Evolutionary conservation across 2,797 vertebrate genomes (phyloP).

Genomic region (Glyptemys insculpta): DNA sequence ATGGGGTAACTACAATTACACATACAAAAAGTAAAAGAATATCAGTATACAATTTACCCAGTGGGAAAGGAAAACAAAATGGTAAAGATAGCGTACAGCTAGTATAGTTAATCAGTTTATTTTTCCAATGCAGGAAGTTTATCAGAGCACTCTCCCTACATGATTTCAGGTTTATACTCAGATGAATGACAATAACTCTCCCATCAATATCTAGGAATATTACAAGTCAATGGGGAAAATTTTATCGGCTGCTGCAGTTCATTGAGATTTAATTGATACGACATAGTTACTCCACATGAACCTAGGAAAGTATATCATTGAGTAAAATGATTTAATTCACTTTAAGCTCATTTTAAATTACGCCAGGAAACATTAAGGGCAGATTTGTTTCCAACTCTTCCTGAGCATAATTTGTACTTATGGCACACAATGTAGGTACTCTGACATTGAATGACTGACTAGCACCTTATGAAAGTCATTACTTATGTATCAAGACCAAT

Average conservation of each 20-base stretch:
- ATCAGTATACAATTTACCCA: neutral
- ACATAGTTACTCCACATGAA: slow-evolving; percentile 67
- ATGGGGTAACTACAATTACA: neutral
- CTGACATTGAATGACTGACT: slow-evolving; percentile 75
- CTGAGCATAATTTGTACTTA: slow-evolving; percentile 64
- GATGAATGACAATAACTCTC: slow-evolving; percentile 64
- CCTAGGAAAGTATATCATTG: slow-evolving; percentile 67
- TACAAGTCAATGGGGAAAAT: slow-evolving; percentile 62
- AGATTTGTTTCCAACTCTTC: slow-evolving; percentile 69
- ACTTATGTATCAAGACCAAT: slow-evolving; percentile 52
- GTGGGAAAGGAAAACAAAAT: slow-evolving; percentile 31
- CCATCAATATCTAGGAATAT: slow-evolving; percentile 71
- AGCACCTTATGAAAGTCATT: slow-evolving; percentile 75
- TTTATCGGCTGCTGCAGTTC: slow-evolving; percentile 76
- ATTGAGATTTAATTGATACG: slow-evolving; percentile 78
- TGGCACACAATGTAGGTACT: slow-evolving; percentile 27
- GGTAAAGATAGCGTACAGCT: neutral
- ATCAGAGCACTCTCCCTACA: neutral
- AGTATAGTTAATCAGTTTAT: slow-evolving; percentile 3
- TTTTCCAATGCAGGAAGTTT: slow-evolving; percentile 26
- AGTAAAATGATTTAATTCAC: slow-evolving; percentile 72
- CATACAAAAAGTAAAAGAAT: neutral
- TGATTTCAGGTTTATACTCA: slow-evolving; percentile 43
- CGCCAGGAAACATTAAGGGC: slow-evolving; percentile 66
- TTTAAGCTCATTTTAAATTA: slow-evolving; percentile 79